A percentile compares a stretch with the other conserved stretches of the same genome.
Evolutionary conservation across 2,888 invertebrate genomes (phyloP).

Genomic region (Caenorhabditis becei): DNA sequence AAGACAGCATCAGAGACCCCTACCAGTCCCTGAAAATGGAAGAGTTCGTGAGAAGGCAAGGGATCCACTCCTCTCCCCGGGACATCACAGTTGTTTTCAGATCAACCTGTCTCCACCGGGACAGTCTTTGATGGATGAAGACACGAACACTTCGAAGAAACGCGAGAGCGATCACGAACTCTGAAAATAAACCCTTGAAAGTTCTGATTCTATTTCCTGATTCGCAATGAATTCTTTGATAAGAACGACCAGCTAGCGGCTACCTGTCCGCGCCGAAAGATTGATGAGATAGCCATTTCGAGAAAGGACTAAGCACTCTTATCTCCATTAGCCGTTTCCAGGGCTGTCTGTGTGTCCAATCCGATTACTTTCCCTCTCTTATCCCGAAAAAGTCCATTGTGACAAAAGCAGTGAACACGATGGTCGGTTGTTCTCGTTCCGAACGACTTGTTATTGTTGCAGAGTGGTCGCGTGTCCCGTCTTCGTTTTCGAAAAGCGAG

Average conservation of each 20-base stretch:
- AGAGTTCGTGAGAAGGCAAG: slow-evolving; percentile 23
- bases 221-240: slow-evolving; percentile 13
- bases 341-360: slow-evolving; percentile 24
- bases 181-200: not conserved
- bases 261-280: slow-evolving; percentile 20
- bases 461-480: slow-evolving; percentile 29
- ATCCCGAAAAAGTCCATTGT: slow-evolving; percentile 52
- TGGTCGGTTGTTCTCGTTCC: slow-evolving; percentile 38
- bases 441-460: slow-evolving; percentile 63
- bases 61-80: not conserved
- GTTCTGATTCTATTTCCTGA: slow-evolving; percentile 4
- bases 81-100: slow-evolving; percentile 18
- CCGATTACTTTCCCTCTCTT: slow-evolving; percentile 32
- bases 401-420: slow-evolving; percentile 8
- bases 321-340: slow-evolving; percentile 28
- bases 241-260: slow-evolving; percentile 21
- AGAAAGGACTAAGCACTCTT: slow-evolving; percentile 20
- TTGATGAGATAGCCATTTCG: slow-evolving; percentile 20
- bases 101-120: slow-evolving; percentile 44
- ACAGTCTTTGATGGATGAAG: slow-evolving; percentile 48
- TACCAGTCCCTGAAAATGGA: slow-evolving; percentile 4
- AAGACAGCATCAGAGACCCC: slow-evolving; percentile 5
- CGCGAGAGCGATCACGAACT: slow-evolving; percentile 31
- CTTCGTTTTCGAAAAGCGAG: slow-evolving; percentile 5
- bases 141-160: slow-evolving; percentile 15